These are phyloP conservation scores for Diorhabda carinulata DNA, from an alignment of 1,140 invertebrate species.

Conservation along the genomic window DNA sequence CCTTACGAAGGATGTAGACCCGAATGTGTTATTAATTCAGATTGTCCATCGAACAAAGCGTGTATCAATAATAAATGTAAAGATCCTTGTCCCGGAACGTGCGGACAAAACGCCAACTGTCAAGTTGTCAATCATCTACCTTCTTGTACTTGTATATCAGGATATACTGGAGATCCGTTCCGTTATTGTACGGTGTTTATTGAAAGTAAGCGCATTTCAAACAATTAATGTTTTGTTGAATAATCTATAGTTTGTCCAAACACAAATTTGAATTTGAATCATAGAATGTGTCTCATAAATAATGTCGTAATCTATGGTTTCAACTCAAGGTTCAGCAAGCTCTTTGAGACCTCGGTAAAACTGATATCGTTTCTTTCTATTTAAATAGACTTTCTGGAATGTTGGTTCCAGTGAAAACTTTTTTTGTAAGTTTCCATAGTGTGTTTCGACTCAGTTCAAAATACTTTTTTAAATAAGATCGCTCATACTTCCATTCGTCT, in stretches of 20 bases:
- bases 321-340: too few relatives aligned
- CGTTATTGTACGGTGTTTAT: slow-evolving; percentile 52
- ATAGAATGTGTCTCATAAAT: too few relatives aligned
- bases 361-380: too few relatives aligned
- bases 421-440: too few relatives aligned
- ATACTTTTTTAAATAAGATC: too few relatives aligned
- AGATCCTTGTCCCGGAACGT: slow-evolving; percentile 64
- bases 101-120: slow-evolving; percentile 60
- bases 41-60: slow-evolving; percentile 58
- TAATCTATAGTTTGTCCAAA: slow-evolving; percentile 63
- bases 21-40: slow-evolving; percentile 61
- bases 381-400: too few relatives aligned
- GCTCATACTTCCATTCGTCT: too few relatives aligned
- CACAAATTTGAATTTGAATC: slow-evolving; percentile 56
- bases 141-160: slow-evolving; percentile 55
- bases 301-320: too few relatives aligned
- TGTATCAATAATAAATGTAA: slow-evolving; percentile 61
- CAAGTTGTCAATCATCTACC: slow-evolving; percentile 58
- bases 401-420: too few relatives aligned
- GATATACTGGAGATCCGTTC: slow-evolving; percentile 62
- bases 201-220: slow-evolving; percentile 57
- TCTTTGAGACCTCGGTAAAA: too few relatives aligned
- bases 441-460: too few relatives aligned
- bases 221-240: slow-evolving; percentile 30
- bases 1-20: slow-evolving; percentile 66